Percentiles rank a stretch among this genome's conserved stretches.
Conservation (phyloP, 2,113 vertebrate species). For the Australoheros scitulus region DNA sequence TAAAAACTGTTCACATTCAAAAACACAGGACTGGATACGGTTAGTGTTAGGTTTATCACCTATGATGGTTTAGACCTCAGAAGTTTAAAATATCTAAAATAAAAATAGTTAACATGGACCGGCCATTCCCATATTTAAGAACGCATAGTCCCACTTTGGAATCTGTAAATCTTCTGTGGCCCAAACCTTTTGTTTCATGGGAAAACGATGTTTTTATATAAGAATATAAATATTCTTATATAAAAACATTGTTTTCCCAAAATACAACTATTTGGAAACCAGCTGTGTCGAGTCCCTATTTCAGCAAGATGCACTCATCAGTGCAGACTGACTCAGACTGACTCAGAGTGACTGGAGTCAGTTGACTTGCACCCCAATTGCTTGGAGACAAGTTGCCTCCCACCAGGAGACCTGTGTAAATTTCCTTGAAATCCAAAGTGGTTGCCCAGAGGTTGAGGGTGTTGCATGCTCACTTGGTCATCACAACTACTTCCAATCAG, state of each 20-base stretch:
- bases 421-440: neutral
- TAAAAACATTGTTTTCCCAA: no score
- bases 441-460: no score
- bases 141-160: neutral
- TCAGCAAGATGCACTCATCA: neutral
- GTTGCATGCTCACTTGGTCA: neutral
- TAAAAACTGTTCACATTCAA: no score
- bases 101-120: no score
- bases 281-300: neutral
- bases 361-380: neutral
- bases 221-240: no score
- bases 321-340: no score
- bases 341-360: neutral
- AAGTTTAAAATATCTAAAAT: neutral
- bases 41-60: neutral
- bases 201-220: neutral
- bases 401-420: neutral
- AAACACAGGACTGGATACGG: neutral
- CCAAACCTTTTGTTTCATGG: neutral
- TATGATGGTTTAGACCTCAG: neutral
- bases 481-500: neutral
- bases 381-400: neutral
- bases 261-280: fast-evolving
- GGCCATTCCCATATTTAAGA: neutral
- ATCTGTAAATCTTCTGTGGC: neutral